Conservation (phyloP, 2,888 invertebrate genomes). For the Blomia tropicalis region DNA sequence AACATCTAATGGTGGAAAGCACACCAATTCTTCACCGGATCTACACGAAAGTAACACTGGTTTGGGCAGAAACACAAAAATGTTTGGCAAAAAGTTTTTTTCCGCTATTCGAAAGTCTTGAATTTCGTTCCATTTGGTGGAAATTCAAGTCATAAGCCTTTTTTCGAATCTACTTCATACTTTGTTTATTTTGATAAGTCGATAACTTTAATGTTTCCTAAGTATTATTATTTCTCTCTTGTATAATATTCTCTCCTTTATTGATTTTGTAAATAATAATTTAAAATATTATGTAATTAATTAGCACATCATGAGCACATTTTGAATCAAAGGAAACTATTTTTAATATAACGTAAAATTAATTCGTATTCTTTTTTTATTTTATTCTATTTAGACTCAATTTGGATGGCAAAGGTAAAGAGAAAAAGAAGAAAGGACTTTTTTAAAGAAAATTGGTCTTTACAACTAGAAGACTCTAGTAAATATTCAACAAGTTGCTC, state of each 20-base stretch:
- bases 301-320: not conserved
- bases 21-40: conserved; percentile 7
- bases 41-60: not conserved
- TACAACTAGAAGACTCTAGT: too few species aligned
- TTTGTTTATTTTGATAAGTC: not conserved
- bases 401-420: conserved; percentile 63
- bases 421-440: conserved; percentile 66
- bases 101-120: not conserved
- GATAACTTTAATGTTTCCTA: not conserved
- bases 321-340: not conserved
- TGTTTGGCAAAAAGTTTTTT: conserved; percentile 5
- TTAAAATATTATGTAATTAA: not conserved
- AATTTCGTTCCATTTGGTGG: too few species aligned
- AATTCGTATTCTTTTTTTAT: too few species aligned
- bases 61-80: not conserved
- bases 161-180: not conserved
- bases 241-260: not conserved
- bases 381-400: conserved; percentile 35
- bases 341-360: too few species aligned
- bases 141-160: not conserved
- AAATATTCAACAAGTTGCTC: too few species aligned
- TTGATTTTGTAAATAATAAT: not conserved
- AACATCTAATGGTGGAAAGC: not conserved
- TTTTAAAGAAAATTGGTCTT: conserved; percentile 46
- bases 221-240: not conserved